Evolutionary conservation across 2,797 vertebrate genomes (phyloP), one percentile per base, ranked within the genome.

Genomic region (Protosalanx chinensis): DNA sequence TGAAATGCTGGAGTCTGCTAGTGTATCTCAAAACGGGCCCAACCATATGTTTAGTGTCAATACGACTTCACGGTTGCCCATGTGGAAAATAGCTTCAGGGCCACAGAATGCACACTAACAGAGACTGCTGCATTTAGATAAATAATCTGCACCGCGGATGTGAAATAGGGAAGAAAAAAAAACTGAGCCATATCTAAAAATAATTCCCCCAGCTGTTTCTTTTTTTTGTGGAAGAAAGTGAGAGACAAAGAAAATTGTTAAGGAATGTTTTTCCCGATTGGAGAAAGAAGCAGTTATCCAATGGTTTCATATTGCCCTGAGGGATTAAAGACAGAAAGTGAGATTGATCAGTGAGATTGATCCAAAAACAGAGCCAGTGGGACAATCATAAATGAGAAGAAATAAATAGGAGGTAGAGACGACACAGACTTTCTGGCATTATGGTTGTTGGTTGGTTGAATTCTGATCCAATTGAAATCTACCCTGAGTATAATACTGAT

Each of bases 11-110:
- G 86, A 91, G 88, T 91, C 88, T 90, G 87, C 79, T 74, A 90
- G 89, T 87, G 87, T 89, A 90, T 92, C 90, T 91, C 87, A 81
- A 87, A 91, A 90, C 86, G 89, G 87, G 88, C 85, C 88, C 89
- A 82, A 86, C 93, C 93, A 93, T 93, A 93, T 93, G 92, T 91
- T 91, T 91, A 91, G 91, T 92, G 91, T 92, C 92, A 93, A 93
- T 92, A 93, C 85, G 89, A 92, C 91, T 93, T 93, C 91, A 92
- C 84, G 90, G 90, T 92, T 87, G 89, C 90, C 89, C 82, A 87
- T 91, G 90, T 92, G 92, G 91, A 93, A 93, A 93, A 93, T 92
- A 90, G 90, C 91, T 90, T 63, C 75, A 72, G 82, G 90, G 90
- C 90, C 87, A 86, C 84, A 79, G 80, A 90, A 91, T 83, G 88